Evolutionary conservation across 1,140 invertebrate genomes (phyloP).

Genomic region (Drosophila parabipectinata): DNA sequence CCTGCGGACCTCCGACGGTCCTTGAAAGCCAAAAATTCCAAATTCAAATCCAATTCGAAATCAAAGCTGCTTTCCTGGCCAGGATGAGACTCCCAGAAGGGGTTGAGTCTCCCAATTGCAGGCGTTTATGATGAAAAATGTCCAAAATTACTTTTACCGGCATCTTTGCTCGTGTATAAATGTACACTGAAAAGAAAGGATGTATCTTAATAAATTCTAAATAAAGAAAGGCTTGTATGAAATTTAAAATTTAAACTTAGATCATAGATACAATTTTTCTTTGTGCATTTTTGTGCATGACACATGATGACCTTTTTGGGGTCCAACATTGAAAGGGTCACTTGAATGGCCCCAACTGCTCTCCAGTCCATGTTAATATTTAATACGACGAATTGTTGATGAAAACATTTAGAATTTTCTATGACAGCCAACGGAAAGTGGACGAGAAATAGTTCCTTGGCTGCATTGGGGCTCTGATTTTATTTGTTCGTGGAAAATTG

Average conservation of each 20-base stretch:
- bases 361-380: constrained; percentile 79
- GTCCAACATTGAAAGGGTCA: constrained; percentile 65
- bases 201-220: neutral
- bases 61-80: constrained; percentile 53
- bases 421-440: constrained; percentile 21
- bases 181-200: neutral
- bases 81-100: constrained; percentile 33
- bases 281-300: constrained; percentile 6
- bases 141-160: constrained; percentile 68
- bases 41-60: constrained; percentile 82
- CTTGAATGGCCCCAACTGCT: constrained; percentile 53
- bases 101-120: constrained; percentile 23
- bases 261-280: neutral
- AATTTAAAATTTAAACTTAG: neutral
- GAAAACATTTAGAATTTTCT: constrained; percentile 76
- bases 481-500: constrained; percentile 77
- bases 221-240: neutral
- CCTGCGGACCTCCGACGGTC: constrained; percentile 43
- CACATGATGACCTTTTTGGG: constrained; percentile 69
- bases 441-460: constrained; percentile 58
- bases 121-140: constrained; percentile 79
- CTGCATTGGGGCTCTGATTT: constrained; percentile 64
- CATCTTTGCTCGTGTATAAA: constrained; percentile 19
- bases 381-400: constrained; percentile 81
- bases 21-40: constrained; percentile 75